These are phyloP conservation scores for Gasterosteus nipponicus DNA, from an alignment of 2,113 vertebrate species.

Conservation along the genomic window DNA sequence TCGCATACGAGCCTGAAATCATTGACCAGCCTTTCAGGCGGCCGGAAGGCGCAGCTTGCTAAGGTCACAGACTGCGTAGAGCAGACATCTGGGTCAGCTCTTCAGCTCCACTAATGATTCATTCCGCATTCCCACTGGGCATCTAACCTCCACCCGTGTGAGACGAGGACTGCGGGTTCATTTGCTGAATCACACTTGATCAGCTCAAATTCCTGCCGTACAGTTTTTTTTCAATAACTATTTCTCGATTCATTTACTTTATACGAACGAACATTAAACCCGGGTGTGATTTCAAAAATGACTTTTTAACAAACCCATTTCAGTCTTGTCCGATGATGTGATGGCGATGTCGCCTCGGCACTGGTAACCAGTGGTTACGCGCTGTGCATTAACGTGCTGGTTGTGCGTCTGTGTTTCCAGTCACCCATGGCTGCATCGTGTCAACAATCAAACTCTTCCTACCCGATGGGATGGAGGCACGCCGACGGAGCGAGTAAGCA, in stretches of 20 bases:
- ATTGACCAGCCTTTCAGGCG: conserved; percentile 6
- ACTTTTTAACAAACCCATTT: too few species aligned
- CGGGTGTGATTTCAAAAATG: too few species aligned
- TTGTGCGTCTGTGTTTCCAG: conserved; percentile 81
- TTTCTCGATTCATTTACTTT: neutral
- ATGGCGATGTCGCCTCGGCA: neutral
- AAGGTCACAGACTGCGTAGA: conserved; percentile 20
- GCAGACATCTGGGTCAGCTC: conserved; percentile 54
- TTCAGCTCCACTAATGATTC: conserved; percentile 60
- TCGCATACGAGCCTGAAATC: conserved; percentile 17
- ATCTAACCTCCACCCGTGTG: conserved; percentile 7
- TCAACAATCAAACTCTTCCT: conserved; percentile 99
- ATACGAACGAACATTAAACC: too few species aligned
- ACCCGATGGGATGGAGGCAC: conserved; percentile 98
- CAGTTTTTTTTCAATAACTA: neutral
- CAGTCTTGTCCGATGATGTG: neutral
- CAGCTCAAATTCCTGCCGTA: neutral
- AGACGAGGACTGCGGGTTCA: neutral
- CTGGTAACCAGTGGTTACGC: neutral
- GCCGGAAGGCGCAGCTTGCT: conserved; percentile 16
- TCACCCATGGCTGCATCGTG: conserved; percentile 99
- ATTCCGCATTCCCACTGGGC: neutral
- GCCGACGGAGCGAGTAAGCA: conserved; percentile 95
- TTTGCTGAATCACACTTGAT: neutral
- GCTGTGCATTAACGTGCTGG: neutral